Conservation (phyloP, 2,888 invertebrate species). For the Hemithea aestivaria region DNA sequence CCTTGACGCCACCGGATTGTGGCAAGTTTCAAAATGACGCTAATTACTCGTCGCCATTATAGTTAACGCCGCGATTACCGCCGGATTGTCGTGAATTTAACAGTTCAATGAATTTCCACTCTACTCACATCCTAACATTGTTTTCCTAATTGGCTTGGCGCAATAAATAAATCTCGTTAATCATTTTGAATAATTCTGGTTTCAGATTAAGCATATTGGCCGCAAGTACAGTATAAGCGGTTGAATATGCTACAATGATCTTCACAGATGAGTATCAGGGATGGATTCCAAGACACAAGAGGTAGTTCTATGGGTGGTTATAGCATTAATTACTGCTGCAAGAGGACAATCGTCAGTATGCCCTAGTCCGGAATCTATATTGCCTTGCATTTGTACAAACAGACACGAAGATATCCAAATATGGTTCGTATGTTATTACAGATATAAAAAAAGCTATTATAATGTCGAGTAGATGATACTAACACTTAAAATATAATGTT, state of each 20-base stretch:
- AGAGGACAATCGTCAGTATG: constrained; percentile 70
- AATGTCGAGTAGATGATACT: background rate
- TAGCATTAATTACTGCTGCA: constrained; percentile 37
- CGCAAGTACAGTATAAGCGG: background rate
- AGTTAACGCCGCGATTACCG: constrained; percentile 10
- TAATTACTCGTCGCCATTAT: constrained; percentile 6
- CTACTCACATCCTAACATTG: no score
- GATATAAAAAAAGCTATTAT: no score
- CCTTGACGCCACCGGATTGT: constrained; percentile 59
- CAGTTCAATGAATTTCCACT: background rate
- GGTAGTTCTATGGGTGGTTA: constrained; percentile 52
- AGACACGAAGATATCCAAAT: constrained; percentile 89
- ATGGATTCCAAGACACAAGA: constrained; percentile 59
- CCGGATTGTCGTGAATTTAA: background rate
- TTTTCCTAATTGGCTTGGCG: no score
- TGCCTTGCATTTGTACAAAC: constrained; percentile 90
- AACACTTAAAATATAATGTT: constrained; percentile 27
- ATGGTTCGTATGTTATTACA: constrained; percentile 76
- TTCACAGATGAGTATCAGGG: constrained; percentile 49
- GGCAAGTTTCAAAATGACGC: constrained; percentile 16
- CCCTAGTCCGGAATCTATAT: constrained; percentile 86
- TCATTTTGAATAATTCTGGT: no score
- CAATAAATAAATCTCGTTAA: no score
- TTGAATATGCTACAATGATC: constrained; percentile 65
- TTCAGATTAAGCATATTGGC: constrained; percentile 10